Conservation (phyloP, 2,888 invertebrate genomes). For the Andrena bucephala region DNA sequence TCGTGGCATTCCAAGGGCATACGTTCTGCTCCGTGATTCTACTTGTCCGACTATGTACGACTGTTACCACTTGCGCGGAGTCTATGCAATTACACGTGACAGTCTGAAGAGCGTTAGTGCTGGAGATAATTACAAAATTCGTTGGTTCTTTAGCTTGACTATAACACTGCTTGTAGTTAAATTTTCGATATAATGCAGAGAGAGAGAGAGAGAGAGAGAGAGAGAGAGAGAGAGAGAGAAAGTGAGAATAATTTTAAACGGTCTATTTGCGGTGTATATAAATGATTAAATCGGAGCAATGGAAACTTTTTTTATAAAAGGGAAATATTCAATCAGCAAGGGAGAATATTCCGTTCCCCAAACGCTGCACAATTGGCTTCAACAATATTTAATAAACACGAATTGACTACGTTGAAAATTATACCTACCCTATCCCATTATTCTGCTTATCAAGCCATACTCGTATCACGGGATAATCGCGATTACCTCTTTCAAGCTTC, state of each 20-base stretch:
- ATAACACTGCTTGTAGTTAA: no score
- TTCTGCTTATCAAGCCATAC: neutral
- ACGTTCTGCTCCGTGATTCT: slow-evolving; percentile 19
- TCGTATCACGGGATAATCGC: neutral
- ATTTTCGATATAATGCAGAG: no score
- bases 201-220: no score
- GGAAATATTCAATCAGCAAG: neutral
- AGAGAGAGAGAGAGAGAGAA: no score
- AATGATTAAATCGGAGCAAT: no score
- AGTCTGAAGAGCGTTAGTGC: neutral
- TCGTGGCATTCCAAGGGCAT: slow-evolving; percentile 18
- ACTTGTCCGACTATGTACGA: slow-evolving; percentile 28
- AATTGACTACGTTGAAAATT: neutral
- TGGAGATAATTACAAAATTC: neutral
- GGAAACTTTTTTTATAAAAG: no score
- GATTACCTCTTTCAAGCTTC: neutral
- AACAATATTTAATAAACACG: neutral
- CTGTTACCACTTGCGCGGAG: slow-evolving; percentile 31
- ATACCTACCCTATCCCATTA: neutral
- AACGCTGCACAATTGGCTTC: neutral
- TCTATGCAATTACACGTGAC: neutral
- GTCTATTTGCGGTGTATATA: no score
- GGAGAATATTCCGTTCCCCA: neutral
- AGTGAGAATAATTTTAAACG: no score
- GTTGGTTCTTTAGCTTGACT: neutral